Conservation (phyloP, 2,113 vertebrate species). For the Amblyornis subalaris region DNA sequence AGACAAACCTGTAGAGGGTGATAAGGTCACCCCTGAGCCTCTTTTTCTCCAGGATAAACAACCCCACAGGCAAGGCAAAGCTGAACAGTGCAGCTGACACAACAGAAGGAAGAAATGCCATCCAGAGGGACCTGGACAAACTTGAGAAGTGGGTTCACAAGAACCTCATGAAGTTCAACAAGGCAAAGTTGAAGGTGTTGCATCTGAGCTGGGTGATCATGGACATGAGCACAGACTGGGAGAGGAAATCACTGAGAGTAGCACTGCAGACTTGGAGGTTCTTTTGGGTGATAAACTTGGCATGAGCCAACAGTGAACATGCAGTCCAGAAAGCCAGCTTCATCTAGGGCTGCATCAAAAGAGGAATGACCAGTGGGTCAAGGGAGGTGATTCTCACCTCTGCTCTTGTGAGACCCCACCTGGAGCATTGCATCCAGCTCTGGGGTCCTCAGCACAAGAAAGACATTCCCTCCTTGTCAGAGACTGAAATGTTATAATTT, state of each 20-base stretch:
- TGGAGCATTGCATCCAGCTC: neutral
- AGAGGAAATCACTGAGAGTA: neutral
- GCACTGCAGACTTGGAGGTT: neutral
- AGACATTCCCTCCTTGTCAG: neutral
- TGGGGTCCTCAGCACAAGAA: neutral
- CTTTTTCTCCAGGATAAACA: neutral
- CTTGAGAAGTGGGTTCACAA: too few relatives aligned
- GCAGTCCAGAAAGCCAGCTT: neutral
- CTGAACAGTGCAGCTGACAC: too few relatives aligned
- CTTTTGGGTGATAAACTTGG: neutral
- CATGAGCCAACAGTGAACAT: neutral
- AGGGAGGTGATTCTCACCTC: neutral
- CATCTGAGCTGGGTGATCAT: too few relatives aligned
- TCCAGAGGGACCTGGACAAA: too few relatives aligned
- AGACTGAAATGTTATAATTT: too few relatives aligned
- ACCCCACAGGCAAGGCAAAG: too few relatives aligned
- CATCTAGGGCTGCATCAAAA: neutral
- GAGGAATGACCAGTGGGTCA: neutral
- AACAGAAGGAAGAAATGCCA: too few relatives aligned
- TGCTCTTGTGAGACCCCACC: neutral
- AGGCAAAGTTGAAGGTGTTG: too few relatives aligned
- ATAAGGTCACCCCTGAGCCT: accelerated
- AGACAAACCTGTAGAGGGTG: neutral
- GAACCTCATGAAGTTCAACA: too few relatives aligned
- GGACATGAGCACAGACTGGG: too few relatives aligned